phyloP scores from a whole-genome alignment of 2,113 vertebrate genomes.

The Eolophus roseicapilla region DNA sequence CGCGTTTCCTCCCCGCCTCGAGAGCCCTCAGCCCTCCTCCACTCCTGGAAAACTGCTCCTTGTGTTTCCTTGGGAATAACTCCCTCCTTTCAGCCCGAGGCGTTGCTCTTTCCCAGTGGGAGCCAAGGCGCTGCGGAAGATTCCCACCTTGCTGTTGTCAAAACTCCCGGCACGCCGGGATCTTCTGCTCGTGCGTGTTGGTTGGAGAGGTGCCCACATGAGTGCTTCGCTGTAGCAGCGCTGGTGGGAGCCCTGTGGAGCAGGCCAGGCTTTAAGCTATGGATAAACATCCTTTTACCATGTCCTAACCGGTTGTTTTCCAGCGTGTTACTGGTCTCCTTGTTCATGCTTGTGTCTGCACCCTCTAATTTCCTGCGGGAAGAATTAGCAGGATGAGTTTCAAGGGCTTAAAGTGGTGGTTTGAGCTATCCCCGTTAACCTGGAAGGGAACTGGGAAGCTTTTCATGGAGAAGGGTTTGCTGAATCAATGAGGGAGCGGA shows the following conservation, averaged over 20 bases:
- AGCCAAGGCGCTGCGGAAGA: neutral
- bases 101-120: neutral
- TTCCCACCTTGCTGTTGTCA: neutral
- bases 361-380: neutral
- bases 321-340: neutral
- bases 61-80: neutral
- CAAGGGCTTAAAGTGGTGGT: constrained; percentile 14
- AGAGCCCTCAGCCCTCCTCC: neutral
- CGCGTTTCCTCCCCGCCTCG: neutral
- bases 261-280: neutral
- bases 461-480: neutral
- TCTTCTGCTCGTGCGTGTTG: neutral
- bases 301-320: neutral
- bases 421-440: neutral
- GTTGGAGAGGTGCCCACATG: rapidly evolving
- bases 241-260: neutral
- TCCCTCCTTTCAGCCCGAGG: rapidly evolving
- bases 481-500: neutral
- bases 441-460: neutral
- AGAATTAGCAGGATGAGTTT: constrained; percentile 11
- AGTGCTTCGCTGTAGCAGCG: neutral
- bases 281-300: neutral
- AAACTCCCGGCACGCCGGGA: rapidly evolving
- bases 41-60: neutral
- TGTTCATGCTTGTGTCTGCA: neutral